These are phyloP conservation scores for Leptopilina boulardi DNA, from an alignment of 1,140 invertebrate species.

Conservation along the genomic window DNA sequence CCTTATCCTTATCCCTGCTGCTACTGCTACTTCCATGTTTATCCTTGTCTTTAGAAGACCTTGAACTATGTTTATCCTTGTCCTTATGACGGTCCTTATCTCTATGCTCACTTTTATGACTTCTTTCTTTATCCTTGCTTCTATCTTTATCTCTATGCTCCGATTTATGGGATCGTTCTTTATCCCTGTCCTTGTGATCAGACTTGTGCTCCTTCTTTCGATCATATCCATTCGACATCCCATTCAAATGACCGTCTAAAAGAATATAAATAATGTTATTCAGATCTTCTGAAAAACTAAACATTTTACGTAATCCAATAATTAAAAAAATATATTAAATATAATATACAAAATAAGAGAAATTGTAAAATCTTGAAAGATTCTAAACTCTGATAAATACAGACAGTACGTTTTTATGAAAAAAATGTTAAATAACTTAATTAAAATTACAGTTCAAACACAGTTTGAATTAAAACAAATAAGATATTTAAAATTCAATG, in stretches of 20 bases:
- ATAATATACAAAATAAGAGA: not conserved
- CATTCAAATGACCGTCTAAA: slow-evolving; percentile 80
- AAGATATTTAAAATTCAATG: no score
- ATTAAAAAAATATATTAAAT: not conserved
- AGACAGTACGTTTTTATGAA: no score
- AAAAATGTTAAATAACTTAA: no score
- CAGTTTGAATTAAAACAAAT: no score
- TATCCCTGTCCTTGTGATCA: slow-evolving; percentile 80
- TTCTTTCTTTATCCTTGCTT: slow-evolving; percentile 72
- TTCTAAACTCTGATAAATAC: no score
- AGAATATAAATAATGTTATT: slow-evolving; percentile 8
- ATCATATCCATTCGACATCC: slow-evolving; percentile 82
- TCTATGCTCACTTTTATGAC: slow-evolving; percentile 69
- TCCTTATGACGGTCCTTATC: slow-evolving; percentile 69
- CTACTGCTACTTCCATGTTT: slow-evolving; percentile 65
- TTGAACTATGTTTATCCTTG: slow-evolving; percentile 66
- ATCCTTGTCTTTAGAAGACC: slow-evolving; percentile 71
- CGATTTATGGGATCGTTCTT: slow-evolving; percentile 77
- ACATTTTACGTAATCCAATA: no score
- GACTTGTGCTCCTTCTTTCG: slow-evolving; percentile 84
- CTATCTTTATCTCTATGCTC: slow-evolving; percentile 75
- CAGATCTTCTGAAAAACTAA: no score
- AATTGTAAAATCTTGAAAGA: no score
- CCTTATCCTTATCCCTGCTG: slow-evolving; percentile 57
- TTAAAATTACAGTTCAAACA: no score